Evolutionary conservation across 2,797 vertebrate genomes (phyloP), one percentile per base, ranked within the genome.

Genomic region (Acipenser ruthenus): DNA sequence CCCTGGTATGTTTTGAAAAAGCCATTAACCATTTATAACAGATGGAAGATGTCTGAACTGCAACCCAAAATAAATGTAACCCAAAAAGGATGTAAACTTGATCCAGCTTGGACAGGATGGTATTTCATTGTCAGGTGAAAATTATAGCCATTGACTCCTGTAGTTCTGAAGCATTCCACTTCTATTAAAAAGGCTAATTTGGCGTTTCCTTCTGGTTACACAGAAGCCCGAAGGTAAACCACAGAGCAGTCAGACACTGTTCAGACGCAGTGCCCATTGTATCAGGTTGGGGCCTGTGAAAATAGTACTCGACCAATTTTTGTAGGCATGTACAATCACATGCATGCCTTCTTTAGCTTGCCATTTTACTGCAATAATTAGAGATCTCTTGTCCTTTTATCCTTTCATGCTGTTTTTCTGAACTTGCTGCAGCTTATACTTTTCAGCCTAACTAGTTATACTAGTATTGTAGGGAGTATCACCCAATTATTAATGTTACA

Each of bases 101-200:
- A 67, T 60, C 48, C 52, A 56, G 10, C 10, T 52, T 52, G 49
- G 23, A 7, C 7, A 51, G 52, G 37, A 1, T 51, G 48, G 13
- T 37, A 49, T 59, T 51, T 62, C 53, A 62, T 62, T 51, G 37
- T 48, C 60, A 47, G 52, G 60, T 58, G 60, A 7, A 70, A 70
- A 70, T 70, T 66, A 63, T 59, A 66, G 68, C 62, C 8, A 66
- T 66, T 66, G 50, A 58, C 58, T 49, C 8, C 60, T 10, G 18
- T 48, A 6, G n/a, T 66, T 65, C 68, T 12, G 59, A 58, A 59
- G 64, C 47, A 13, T 10, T 49, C 8, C n/a, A 64, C 50, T 63
- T 10, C n/a, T 13, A 66, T 69, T 50, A 66, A 51, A 63, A 48
- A 66, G 64, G 59, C 58, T 66, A 62, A 66, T 56, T 49, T 59